Conservation (phyloP, 2,888 invertebrate species). For the Nomada fucata region DNA sequence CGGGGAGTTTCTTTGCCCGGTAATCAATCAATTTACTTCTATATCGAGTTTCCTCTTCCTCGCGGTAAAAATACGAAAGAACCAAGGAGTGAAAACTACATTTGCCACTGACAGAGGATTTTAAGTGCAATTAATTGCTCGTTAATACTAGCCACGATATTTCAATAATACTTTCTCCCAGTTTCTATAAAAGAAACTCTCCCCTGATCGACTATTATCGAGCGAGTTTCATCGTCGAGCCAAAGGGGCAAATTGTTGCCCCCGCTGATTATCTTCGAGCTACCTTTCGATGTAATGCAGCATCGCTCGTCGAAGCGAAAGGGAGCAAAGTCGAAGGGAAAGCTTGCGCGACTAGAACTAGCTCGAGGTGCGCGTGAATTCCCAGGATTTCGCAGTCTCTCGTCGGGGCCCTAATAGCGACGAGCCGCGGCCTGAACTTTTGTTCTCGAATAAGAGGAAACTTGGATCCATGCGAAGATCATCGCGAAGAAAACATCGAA, state of each 20-base stretch:
- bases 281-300: slow-evolving; percentile 36
- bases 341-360: background rate
- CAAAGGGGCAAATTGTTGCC: slow-evolving; percentile 20
- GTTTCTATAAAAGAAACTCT: no score
- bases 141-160: no score
- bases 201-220: background rate
- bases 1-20: slow-evolving; percentile 3
- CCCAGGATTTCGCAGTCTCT: slow-evolving; percentile 33
- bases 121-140: no score
- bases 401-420: slow-evolving; percentile 14
- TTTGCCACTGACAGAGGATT: background rate
- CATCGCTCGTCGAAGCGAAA: slow-evolving; percentile 4
- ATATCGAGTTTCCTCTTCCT: slow-evolving; percentile 3
- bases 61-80: background rate
- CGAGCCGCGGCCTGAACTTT: slow-evolving; percentile 41
- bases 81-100: background rate
- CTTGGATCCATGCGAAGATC: slow-evolving; percentile 29
- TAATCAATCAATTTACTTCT: slow-evolving; percentile 40
- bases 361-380: slow-evolving; percentile 37
- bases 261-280: slow-evolving; percentile 5
- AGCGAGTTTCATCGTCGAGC: slow-evolving; percentile 25
- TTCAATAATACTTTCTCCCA: no score
- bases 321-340: background rate
- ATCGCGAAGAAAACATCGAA: slow-evolving; percentile 12
- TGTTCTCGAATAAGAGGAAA: slow-evolving; percentile 46